Evolutionary conservation across 2,113 vertebrate species (phyloP), one percentile per base, ranked within the genome.

Genomic region (Macroglossus sobrinus): DNA sequence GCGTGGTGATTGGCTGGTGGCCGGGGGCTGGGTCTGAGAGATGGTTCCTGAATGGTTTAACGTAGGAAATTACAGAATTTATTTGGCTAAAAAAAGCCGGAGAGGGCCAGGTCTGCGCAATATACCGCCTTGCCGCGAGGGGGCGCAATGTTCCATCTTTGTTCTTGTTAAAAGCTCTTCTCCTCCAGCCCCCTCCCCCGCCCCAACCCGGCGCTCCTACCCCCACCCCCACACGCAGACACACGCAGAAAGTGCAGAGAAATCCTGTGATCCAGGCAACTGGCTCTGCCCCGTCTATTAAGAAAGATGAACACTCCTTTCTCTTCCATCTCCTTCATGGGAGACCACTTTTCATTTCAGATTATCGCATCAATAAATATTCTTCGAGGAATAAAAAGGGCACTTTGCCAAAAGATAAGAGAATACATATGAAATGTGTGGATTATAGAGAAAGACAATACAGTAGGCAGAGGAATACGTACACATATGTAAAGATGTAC

Each of bases 211-310:
- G 78, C 66, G 16, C 4, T 76, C 75, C 33, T 63, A 59, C 50
- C 9, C n/a, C 16, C 35, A 24, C 38, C 13, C 69, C 26, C 53
- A 21, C 45, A 89, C 64, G 57, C 96, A 87, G 55, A 92, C 86
- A 96, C 84, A 74, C 84, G 82, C 94, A 89, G 95, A 95, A 84
- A 96, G 95, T 97, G 88, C 95, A 86, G 96, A 96, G 95, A 95
- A 97, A 84, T 86, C 97, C 92, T 97, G 96, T 98, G 97, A 98
- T 98, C 97, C 98, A 97, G 96, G 92, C 97, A 92, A 96, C 96
- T 94, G 97, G 94, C 97, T 96, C 96, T 97, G 95, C 97, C 98
- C 97, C 97, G 85, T 97, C 96, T 96, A 97, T 97, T 98, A 98
- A 96, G 97, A 97, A 97, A 97, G 97, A 98, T 97, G 97, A 97